phyloP scores from a whole-genome alignment of 30 jellyfish, hydroid and myxozoan species.

The Hydractinia symbiolongicarpus region DNA sequence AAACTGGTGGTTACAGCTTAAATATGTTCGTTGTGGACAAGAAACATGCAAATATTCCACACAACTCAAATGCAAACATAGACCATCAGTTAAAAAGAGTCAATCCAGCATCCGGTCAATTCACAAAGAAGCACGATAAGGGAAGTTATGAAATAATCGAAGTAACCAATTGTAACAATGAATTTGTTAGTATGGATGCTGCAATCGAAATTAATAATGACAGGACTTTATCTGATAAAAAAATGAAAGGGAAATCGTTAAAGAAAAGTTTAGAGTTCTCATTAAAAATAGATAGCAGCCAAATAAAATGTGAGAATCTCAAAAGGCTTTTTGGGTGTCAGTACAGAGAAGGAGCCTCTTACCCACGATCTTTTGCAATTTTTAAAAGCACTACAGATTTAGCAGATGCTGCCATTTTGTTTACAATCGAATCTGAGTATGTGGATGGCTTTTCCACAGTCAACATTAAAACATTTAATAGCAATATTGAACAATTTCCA shows the following conservation, averaged over 20 bases:
- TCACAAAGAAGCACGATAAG: neutral
- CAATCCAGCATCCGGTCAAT: neutral
- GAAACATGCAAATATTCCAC: neutral
- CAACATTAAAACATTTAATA: neutral
- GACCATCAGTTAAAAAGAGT: neutral
- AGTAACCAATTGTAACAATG: no score
- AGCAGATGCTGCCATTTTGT: neutral
- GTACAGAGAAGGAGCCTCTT: neutral
- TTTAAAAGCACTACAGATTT: neutral
- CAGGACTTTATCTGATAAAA: no score
- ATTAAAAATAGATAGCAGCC: neutral
- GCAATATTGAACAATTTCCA: neutral
- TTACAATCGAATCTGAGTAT: neutral
- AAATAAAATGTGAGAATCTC: neutral
- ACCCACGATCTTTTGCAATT: slow-evolving; percentile 4
- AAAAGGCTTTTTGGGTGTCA: neutral
- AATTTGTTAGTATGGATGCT: no score
- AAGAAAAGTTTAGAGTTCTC: no score
- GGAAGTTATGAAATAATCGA: neutral
- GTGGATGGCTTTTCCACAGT: neutral
- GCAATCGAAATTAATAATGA: no score
- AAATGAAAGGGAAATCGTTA: no score
- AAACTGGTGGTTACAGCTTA: neutral
- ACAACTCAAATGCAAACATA: neutral
- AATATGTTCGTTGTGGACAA: neutral